phyloP scores from a whole-genome alignment of 1,140 invertebrate species.

The Drosophila yakuba region DNA sequence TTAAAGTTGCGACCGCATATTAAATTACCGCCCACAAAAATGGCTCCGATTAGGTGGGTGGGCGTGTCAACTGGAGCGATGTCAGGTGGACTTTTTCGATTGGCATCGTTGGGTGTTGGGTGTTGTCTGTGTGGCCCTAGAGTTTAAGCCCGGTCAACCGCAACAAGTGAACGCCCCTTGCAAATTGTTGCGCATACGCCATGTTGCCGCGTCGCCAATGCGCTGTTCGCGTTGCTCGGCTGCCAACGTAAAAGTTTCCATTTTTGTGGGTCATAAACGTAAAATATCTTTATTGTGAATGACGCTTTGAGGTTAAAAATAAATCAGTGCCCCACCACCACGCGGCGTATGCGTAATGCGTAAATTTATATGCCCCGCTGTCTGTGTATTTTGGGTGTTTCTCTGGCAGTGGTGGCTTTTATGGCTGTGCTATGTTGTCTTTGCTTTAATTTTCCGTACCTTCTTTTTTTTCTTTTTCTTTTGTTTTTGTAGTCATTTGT shows the following conservation, averaged over 20 bases:
- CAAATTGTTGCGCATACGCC: slow-evolving; percentile 78
- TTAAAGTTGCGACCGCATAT: slow-evolving; percentile 69
- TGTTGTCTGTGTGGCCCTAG: slow-evolving; percentile 38
- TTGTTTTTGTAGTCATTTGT: slow-evolving; percentile 77
- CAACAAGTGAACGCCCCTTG: slow-evolving; percentile 56
- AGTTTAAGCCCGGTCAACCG: slow-evolving; percentile 60
- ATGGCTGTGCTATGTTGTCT: slow-evolving; percentile 38
- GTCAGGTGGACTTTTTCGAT: slow-evolving; percentile 15
- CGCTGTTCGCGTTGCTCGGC: background rate
- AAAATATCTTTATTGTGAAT: slow-evolving; percentile 77
- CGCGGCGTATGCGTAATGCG: slow-evolving; percentile 69
- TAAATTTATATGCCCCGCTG: slow-evolving; percentile 47
- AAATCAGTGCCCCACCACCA: slow-evolving; percentile 64
- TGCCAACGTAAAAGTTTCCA: slow-evolving; percentile 45
- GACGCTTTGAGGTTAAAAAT: slow-evolving; percentile 79
- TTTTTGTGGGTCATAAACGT: slow-evolving; percentile 77
- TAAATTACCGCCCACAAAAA: slow-evolving; percentile 75
- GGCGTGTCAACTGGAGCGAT: slow-evolving; percentile 1
- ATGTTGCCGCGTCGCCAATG: slow-evolving; percentile 23
- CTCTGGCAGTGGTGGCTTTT: slow-evolving; percentile 29
- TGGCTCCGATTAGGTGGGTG: slow-evolving; percentile 59
- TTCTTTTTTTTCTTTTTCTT: slow-evolving; percentile 6
- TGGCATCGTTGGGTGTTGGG: background rate
- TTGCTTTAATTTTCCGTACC: slow-evolving; percentile 40
- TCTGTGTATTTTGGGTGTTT: slow-evolving; percentile 18